These are phyloP conservation scores for Pongo pygmaeus DNA, from an alignment of 2,113 vertebrate species.

Conservation along the genomic window DNA sequence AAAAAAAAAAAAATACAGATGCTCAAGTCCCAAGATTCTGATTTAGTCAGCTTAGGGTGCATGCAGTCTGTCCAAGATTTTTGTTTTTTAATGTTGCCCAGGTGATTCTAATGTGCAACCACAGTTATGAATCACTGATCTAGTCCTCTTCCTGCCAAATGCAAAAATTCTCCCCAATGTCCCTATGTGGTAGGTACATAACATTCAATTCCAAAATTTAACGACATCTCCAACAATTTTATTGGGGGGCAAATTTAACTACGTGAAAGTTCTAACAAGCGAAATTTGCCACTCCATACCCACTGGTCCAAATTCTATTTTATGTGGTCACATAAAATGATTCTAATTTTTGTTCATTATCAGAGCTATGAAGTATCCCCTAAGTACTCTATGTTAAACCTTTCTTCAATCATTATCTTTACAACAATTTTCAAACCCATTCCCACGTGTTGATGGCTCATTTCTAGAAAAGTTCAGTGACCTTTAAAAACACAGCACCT, in stretches of 20 bases:
- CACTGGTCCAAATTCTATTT: neutral
- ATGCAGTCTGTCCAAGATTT: neutral
- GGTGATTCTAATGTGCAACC: neutral
- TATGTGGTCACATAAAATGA: neutral
- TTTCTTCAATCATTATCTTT: neutral
- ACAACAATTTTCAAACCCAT: neutral
- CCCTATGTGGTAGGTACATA: neutral
- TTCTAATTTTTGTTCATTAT: neutral
- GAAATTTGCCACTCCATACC: neutral
- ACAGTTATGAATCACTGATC: constrained; percentile 13
- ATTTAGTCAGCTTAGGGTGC: neutral
- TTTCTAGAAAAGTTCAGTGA: constrained; percentile 13
- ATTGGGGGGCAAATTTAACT: neutral
- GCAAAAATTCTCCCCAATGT: constrained; percentile 18
- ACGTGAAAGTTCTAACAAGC: constrained; percentile 2
- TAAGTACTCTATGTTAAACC: neutral
- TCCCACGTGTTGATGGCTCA: neutral
- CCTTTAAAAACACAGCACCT: neutral
- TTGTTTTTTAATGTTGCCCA: neutral
- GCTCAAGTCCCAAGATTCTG: neutral
- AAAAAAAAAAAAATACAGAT: too few relatives aligned
- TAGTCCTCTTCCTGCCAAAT: neutral
- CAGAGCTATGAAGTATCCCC: neutral
- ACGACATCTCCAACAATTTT: neutral
- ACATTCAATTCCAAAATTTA: neutral